Evolutionary conservation across 2,888 invertebrate genomes (phyloP), one percentile per base, ranked within the genome.

Genomic region (Amphimallon solstitiale): DNA sequence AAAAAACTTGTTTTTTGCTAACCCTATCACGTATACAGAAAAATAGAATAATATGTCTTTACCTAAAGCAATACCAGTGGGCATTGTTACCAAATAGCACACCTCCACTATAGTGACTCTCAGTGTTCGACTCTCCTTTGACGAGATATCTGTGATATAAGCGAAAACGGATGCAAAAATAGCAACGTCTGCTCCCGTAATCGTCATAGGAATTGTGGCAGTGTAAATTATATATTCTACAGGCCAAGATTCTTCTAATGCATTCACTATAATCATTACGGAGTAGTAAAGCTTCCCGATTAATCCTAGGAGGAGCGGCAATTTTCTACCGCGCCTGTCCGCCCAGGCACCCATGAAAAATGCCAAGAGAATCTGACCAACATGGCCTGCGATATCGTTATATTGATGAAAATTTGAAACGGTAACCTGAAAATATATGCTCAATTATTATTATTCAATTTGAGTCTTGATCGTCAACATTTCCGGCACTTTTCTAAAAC

Each of bases 291-390:
- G 82, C 81, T 93, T 93, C 12, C 93, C 93, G 0, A 86, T 63
- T 5, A 94, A 80, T 0, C 93, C 94, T 37, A 92, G 84, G 0
- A 94, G 79, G 2, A 94, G 78, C 0, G 92, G 90, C 37, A 90
- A 79, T 79, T 94, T 94, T 56, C 83, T 91, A 0, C 94, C 94
- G 1, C 92, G 85, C 69, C 89, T 88, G 78, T 94, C 94, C 63
- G 92, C 93, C 86, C 93, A 94, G 0, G 93, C 88, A 0, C 94
- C 94, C 68, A 93, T 83, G 78, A 93, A 93, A 64, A 94, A 85
- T 0, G 93, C 92, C 37, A 94, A 80, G 1, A 93, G 77, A 17
- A 94, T 88, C 2, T 93, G 93, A 46, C 92, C 88, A 0, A 88
- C 80, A 74, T 93, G 91, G 0, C 89, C 88, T 0, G 91, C 89